phyloP scores from a whole-genome alignment of 2,797 vertebrate species.

The Enteromius fasciolatus region DNA sequence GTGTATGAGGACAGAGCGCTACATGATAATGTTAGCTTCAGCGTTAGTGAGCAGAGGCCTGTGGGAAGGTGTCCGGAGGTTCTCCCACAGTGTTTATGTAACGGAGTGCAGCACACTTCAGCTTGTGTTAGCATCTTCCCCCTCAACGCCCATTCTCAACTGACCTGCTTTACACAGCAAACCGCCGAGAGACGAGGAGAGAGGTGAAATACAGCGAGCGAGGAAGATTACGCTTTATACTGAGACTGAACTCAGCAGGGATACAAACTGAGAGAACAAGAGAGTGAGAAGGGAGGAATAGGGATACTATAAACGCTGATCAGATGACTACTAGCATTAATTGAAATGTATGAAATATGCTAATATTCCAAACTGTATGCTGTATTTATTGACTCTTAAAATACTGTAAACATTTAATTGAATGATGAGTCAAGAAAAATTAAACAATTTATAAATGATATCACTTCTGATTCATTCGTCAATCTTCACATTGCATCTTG shows the following conservation, averaged over 20 bases:
- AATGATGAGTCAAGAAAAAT: background rate
- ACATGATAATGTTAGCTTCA: slow-evolving; percentile 45
- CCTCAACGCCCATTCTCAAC: slow-evolving; percentile 50
- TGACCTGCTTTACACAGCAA: slow-evolving; percentile 57
- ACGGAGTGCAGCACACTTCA: slow-evolving; percentile 59
- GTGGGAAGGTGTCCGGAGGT: slow-evolving; percentile 55
- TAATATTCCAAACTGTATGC: background rate
- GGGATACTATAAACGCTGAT: slow-evolving; percentile 64
- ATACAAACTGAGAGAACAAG: slow-evolving; percentile 17
- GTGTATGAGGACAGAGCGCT: slow-evolving; percentile 40
- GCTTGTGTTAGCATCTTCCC: slow-evolving; percentile 63
- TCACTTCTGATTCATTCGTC: background rate
- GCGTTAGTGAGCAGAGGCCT: slow-evolving; percentile 47
- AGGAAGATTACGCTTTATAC: slow-evolving; percentile 57
- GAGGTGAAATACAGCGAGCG: slow-evolving; percentile 34
- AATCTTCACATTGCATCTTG: background rate
- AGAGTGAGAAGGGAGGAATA: slow-evolving; percentile 11
- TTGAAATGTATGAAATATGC: background rate
- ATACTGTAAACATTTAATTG: background rate
- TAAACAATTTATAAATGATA: background rate
- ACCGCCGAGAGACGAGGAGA: slow-evolving; percentile 30
- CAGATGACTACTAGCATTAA: slow-evolving; percentile 38
- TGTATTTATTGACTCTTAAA: background rate
- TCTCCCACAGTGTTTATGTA: slow-evolving; percentile 62
- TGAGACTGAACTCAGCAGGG: slow-evolving; percentile 54